Conservation (phyloP, 2,888 invertebrate genomes). For the Acheta domesticus region DNA sequence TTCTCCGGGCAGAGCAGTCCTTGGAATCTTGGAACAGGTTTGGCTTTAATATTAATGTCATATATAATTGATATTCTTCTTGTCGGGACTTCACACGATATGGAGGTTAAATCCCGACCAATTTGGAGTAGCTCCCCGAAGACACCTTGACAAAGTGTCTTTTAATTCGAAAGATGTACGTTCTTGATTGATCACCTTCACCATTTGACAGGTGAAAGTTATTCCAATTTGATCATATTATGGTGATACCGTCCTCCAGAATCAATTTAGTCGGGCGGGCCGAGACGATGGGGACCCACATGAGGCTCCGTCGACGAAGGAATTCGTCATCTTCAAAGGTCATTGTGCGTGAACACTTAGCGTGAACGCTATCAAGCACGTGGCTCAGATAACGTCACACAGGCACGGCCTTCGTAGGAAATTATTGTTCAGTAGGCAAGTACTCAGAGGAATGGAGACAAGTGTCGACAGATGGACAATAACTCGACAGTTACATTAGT, state of each 20-base stretch:
- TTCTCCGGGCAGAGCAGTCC: too few relatives aligned
- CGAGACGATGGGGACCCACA: too few relatives aligned
- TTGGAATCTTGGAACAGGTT: background rate
- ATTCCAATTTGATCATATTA: conserved; percentile 18
- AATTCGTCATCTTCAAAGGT: too few relatives aligned
- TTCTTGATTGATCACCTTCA: background rate
- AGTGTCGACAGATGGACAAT: too few relatives aligned
- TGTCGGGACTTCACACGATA: background rate
- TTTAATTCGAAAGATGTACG: background rate
- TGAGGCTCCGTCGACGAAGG: too few relatives aligned
- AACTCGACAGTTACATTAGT: too few relatives aligned
- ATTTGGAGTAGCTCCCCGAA: background rate
- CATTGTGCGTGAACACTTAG: too few relatives aligned
- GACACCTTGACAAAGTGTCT: background rate
- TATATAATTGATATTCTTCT: conserved; percentile 1
- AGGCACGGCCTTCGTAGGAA: too few relatives aligned
- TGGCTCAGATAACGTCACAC: too few relatives aligned
- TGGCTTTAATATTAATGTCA: background rate
- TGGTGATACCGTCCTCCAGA: conserved; percentile 18
- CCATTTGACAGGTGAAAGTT: conserved; percentile 8
- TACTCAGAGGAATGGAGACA: too few relatives aligned
- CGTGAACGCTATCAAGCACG: too few relatives aligned
- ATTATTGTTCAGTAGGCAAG: too few relatives aligned
- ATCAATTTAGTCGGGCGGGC: background rate
- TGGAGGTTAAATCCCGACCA: background rate